Evolutionary conservation across 2,888 invertebrate species (phyloP).

Genomic region (Hyles lineata): DNA sequence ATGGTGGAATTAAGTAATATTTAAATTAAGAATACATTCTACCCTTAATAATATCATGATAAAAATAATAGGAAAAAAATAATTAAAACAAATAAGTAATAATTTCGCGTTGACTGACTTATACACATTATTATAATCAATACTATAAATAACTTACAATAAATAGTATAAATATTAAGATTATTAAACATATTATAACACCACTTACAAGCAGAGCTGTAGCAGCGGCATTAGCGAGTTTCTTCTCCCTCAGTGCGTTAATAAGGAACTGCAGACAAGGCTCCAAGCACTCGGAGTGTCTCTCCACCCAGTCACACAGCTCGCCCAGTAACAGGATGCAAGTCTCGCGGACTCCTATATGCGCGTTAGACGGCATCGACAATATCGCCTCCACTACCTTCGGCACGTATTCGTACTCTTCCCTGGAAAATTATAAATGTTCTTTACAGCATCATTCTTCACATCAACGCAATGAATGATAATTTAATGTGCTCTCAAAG

Average conservation of each 20-base stretch:
- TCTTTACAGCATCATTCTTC: not conserved
- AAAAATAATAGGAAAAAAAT: too few relatives aligned
- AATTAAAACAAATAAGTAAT: too few relatives aligned
- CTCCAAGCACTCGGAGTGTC: conserved; percentile 92
- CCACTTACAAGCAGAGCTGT: conserved; percentile 88
- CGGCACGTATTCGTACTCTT: conserved; percentile 96
- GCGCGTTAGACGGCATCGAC: conserved; percentile 91
- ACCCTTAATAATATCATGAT: too few relatives aligned
- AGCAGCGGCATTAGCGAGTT: conserved; percentile 92
- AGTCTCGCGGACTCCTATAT: conserved; percentile 95
- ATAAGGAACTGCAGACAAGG: conserved; percentile 90
- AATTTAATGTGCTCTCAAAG: too few relatives aligned
- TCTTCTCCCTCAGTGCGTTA: conserved; percentile 88
- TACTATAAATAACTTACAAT: too few relatives aligned
- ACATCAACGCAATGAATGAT: too few relatives aligned
- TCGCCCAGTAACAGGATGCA: conserved; percentile 95
- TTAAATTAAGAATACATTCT: too few relatives aligned
- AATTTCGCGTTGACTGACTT: too few relatives aligned
- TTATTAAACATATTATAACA: not conserved
- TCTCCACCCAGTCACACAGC: conserved; percentile 97
- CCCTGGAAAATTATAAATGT: conserved; percentile 77
- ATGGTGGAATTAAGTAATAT: too few relatives aligned
- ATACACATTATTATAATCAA: too few relatives aligned
- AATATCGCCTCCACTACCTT: conserved; percentile 96
- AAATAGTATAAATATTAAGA: not conserved